Evolutionary conservation across 2,113 vertebrate genomes (phyloP), one percentile per base, ranked within the genome.

Genomic region (Pipa parva): DNA sequence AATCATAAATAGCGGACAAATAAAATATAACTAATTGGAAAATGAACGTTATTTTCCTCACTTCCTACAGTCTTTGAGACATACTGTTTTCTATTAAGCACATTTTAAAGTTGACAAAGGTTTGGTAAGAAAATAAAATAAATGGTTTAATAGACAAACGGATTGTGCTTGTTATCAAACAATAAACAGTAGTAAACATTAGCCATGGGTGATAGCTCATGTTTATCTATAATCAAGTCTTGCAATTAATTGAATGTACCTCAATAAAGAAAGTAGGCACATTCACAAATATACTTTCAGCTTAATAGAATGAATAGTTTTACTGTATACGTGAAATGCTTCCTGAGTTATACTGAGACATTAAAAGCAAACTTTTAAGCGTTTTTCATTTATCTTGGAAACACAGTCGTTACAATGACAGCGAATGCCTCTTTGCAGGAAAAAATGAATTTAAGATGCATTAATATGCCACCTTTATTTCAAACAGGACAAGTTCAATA

Each of bases 111-210:
- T 31, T 37, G 25, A 21, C 21, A 29, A 42, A 51, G 24, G 60
- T 70, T 37, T 70, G 25, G n/a, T 4, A 18, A 52, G 46, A 31
- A 22, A 50, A 51, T 21, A 20, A 31, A 59, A 61, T 37, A 21
- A 31, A 54, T 51, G 54, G 57, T 61, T 51, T 60, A 29, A 70
- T 52, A 54, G 66, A 54, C 59, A 49, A 59, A 55, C 54, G 28
- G 66, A 54, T 70, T 61, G 48, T 60, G 58, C 61, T 70, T 70
- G 61, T 42, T 37, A 59, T 50, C 31, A 61, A 33, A 70, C 66
- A 59, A 70, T 61, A 70, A 61, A 70, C 48, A 52, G 48, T 39
- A 52, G 48, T 70, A 70, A 70, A 70, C 57, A 61, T 70, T 70
- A 70, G 61, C 31, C 36, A 48, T 56, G 39, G 65, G 65, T 51